Base-by-base conservation (phyloP, 2,888 invertebrate genomes). In the Drosophila dives region DNA sequence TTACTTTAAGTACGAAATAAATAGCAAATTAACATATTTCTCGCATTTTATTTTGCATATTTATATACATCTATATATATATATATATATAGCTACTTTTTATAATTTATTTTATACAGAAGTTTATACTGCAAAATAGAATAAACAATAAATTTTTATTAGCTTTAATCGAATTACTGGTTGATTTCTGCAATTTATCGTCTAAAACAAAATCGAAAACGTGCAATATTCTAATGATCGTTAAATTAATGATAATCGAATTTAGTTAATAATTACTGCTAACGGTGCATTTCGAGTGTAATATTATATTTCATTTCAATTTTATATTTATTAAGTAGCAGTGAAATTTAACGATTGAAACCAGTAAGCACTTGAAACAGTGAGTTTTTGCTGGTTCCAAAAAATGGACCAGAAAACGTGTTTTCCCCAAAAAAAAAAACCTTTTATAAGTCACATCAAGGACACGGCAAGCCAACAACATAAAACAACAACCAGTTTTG, bases 391-490 rank as follows among this genome's bases (percentile, higher is more conserved):
- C 33, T 20, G 49, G 48, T 51, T 54, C 20, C 7, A n/a, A 75
- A 72, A 73, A 68, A 68, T 69, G 70, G 60, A 64, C 55, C 60
- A 78, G 64, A 51, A 79, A 85, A 88, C 81, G 65, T 75, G 89
- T 86, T 86, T 83, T 50, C 61, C 70, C 69, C 64, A 72, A 74
- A 75, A 62, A 66, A 67, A 58, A 75, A 51, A 64, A 64, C 51
- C 76, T 76, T 77, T 79, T 81, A 86, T 83, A 86, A 75, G 73
- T 74, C 75, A 48, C 58, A 80, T 81, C 89, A 86, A 86, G 85
- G 85, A 86, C 85, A 86, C 42, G 38, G 59, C 72, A 62, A 77
- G 72, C 70, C 66, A 74, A 64, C 61, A 58, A 23, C 49, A 63
- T 23, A 10, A 34, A 10, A 15, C 54, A 10, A 12, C 55, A 86